Evolutionary conservation across 2,797 vertebrate genomes (phyloP), one percentile per base, ranked within the genome.

Genomic region (Centroberyx gerrardi): DNA sequence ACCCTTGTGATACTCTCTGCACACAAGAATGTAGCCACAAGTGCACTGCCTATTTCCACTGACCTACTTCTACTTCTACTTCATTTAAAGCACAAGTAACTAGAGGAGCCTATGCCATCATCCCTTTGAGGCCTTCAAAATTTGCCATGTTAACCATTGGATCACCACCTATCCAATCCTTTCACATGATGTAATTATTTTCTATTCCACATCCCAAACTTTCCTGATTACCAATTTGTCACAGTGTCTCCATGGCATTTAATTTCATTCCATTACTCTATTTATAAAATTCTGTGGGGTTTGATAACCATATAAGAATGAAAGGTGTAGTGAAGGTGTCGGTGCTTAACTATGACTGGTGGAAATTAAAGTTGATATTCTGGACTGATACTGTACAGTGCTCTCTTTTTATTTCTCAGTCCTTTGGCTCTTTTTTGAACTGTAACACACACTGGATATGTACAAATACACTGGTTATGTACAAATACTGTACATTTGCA

Each of bases 1-100:
- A 40, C 48, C 5, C 48, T 49, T 78, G 74, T 14, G 1, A 53
- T 56, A 65, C 80, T 17, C 15, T 86, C 78, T 80, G 72, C 62
- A 78, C 75, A 73, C 29, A 60, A 4, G 72, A 79, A 71, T 42
- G 78, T 85, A 83, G 82, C 87, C 90, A 88, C 74, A 84, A 80
- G 88, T 91, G 86, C 61, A 58, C 67, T 76, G 64, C 81, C 82
- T 78, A 44, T 80, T 72, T 79, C 63, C 42, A 73, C 53, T 61
- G 84, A 87, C 90, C 90, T 87, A 91, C 78, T 90, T 92, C 64
- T 27, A 62, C 28, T 59, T 82, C 75, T 80, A 62, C 28, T 59
- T 82, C 75, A 78, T 83, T 89, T 68, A 88, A 82, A 86, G 71
- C 64, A 81, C 4, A 79, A 83, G 48, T 63, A 83, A 70, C 36